Evolutionary conservation across 2,797 vertebrate genomes (phyloP), one percentile per base, ranked within the genome.

Genomic region (Rousettus madagascariensis): DNA sequence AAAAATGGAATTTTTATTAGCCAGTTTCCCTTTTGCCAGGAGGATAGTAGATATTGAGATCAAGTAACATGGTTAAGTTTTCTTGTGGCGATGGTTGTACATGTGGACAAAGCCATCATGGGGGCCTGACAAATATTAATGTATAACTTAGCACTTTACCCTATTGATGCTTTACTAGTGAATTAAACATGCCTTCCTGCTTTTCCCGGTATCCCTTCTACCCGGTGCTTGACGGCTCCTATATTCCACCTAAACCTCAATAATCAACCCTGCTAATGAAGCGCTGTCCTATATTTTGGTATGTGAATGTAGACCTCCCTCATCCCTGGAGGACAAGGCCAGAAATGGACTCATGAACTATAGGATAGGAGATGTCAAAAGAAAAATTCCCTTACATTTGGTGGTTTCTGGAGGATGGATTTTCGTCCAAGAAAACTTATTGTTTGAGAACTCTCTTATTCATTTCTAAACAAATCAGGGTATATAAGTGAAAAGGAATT

Each of bases 1-100:
- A 75, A 85, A 91, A 86, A 59, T 55, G 28, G 65, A 75, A 46
- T 57, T 88, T 95, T 75, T 91, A 55, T 88, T 65, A 86, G 12
- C 24, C 2, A 86, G 49, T 90, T 90, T 91, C 43, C 46, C 8
- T 55, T 86, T 89, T 83, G 8, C 30, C 69, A 51, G 66, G 80
- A 59, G 43, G 57, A 86, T 24, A 71, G 49, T 55, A 85, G 43
- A 72, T 74, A 68, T 8, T 28, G 59, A 61, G 65, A 59, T 72
- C 12, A 68, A 61, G 26, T 12, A 33, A 17, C 16, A 28, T 7
- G 13, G 41, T 1, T 3, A 30, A 55, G 20, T 36, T 85, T 92
- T n/a, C 85, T 55, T 43, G 3, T 30, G 53, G 57, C 22, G 38
- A 33, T 4, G 13, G 72, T 16, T 82, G 80, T 16, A 13, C 3